These are phyloP conservation scores for Daboia siamensis DNA, from an alignment of 2,113 vertebrate species.

Conservation along the genomic window DNA sequence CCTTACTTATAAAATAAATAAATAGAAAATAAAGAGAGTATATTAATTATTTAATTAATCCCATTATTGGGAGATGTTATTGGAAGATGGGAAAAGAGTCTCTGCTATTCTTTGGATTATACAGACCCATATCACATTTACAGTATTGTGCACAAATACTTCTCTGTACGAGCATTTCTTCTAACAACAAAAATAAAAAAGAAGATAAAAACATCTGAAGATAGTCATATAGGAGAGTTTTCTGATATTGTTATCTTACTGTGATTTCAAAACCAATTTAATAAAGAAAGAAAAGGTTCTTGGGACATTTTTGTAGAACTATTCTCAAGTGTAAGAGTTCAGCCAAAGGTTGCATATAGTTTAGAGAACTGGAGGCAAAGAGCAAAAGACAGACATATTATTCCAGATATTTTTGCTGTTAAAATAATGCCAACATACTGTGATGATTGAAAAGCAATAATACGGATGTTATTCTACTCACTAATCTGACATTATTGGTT, in stretches of 20 bases:
- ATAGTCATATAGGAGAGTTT: neutral
- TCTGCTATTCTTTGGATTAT: neutral
- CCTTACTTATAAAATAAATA: neutral
- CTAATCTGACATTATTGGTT: neutral
- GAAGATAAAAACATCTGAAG: neutral
- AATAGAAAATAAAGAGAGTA: neutral
- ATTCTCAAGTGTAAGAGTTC: slow-evolving; percentile 32
- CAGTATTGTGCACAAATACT: neutral
- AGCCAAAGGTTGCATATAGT: slow-evolving; percentile 16
- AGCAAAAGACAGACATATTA: slow-evolving; percentile 34
- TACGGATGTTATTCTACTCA: neutral
- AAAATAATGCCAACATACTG: slow-evolving; percentile 39
- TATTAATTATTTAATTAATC: neutral
- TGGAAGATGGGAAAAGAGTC: too few relatives aligned
- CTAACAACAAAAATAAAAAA: neutral
- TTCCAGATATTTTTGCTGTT: slow-evolving; percentile 36
- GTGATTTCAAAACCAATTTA: neutral
- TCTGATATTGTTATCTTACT: neutral
- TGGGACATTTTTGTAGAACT: slow-evolving; percentile 24
- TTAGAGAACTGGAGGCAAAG: slow-evolving; percentile 37
- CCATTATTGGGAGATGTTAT: neutral
- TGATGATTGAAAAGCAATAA: slow-evolving; percentile 3
- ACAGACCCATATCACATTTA: neutral
- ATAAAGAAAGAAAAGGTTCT: neutral
- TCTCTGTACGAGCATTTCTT: neutral